Percentiles rank a stretch among this genome's conserved stretches.
phyloP scores from a whole-genome alignment of 2,888 invertebrate species.

The Marronus borbonicus region DNA sequence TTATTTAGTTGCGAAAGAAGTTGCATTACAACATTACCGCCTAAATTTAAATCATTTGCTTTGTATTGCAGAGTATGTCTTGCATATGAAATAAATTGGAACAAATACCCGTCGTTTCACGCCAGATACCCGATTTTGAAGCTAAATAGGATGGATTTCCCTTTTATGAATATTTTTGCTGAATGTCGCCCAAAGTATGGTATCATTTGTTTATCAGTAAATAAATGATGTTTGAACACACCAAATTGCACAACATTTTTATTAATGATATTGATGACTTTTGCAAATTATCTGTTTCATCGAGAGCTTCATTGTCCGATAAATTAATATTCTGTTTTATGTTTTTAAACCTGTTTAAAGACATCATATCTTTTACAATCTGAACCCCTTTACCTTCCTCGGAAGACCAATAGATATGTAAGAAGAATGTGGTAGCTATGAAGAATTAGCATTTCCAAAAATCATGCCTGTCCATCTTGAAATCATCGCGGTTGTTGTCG shows the following conservation, averaged over 20 bases:
- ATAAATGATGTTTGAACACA: too few relatives aligned
- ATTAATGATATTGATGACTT: too few relatives aligned
- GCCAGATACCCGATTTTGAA: constrained; percentile 11
- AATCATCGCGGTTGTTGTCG: too few relatives aligned
- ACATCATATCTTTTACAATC: not conserved
- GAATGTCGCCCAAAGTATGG: not conserved
- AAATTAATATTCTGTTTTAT: not conserved
- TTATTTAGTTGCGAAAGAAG: not conserved
- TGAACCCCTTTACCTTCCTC: too few relatives aligned
- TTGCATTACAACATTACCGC: not conserved
- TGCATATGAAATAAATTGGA: constrained; percentile 1
- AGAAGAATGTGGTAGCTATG: too few relatives aligned
- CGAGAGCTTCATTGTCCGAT: not conserved
- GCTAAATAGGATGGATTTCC: not conserved
- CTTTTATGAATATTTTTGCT: constrained; percentile 13
- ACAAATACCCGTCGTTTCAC: constrained; percentile 2
- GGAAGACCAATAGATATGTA: too few relatives aligned
- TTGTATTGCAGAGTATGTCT: not conserved
- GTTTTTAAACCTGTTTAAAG: not conserved
- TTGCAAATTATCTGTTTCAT: too few relatives aligned
- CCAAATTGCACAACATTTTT: too few relatives aligned
- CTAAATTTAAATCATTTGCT: not conserved
- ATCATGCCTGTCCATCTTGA: too few relatives aligned
- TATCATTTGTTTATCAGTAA: not conserved
- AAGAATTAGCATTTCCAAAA: too few relatives aligned